Base-by-base conservation (phyloP, 2,888 invertebrate species). In the Parnassius smintheus region DNA sequence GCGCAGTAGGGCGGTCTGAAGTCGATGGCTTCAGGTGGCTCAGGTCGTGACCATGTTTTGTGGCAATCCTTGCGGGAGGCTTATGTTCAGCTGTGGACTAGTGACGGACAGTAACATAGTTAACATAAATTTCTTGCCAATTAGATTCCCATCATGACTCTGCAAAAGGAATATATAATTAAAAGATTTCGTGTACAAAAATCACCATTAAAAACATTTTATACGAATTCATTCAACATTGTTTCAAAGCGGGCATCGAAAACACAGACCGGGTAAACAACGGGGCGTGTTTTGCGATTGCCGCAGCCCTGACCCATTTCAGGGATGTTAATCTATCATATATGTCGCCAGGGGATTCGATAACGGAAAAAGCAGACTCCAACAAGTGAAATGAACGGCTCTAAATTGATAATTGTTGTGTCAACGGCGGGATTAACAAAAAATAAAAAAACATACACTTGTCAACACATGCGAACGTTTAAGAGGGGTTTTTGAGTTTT, bases 261-360 rank as follows among this genome's bases (percentile, higher is more conserved):
- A 49, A 49, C 7, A 7, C 8, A 9, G 35, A 49, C 49, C n/a
- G 49, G 7, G 13, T 49, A 48, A 61, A 61, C 45, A 61, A 61
- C 18, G 9, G 51, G 51, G 12, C 13, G 61, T 51, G 52, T 57
- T 62, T 62, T 55, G 35, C 11, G 56, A 62, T 62, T 41, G 56
- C 41, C 55, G 13, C 41, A 52, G 46, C 56, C 12, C 50, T 56
- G 41, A 60, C 46, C 51, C 45, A 18, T 35, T 56, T 61, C n/a
- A n/a, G 10, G 56, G 56, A n/a, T 56, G 56, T 51, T 56, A 56
- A 61, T 61, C 50, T 51, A 61, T 56, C 56, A 55, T 44, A 44
- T 13, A 61, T 52, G 11, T 13, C 41, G 54, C 48, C 60, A 42
- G 60, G 60, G 41, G 53, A 49, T 25, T 49, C 10, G 11, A 9